Percentiles rank a stretch among this genome's conserved stretches.
Conservation (phyloP, 2,888 invertebrate species). For the Oxyteleia sp. region DNA sequence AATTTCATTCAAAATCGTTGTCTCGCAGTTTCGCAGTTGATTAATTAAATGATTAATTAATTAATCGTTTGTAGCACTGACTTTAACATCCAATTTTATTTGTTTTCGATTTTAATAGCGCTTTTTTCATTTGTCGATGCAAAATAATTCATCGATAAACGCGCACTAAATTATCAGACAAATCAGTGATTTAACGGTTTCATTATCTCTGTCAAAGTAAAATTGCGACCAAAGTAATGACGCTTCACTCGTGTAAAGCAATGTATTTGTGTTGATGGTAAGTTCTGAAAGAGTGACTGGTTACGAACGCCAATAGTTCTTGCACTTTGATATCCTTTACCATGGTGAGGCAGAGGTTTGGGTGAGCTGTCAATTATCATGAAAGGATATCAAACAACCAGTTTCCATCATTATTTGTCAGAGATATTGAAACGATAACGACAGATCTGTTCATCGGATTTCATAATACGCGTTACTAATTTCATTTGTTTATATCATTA, state of each 20-base stretch:
- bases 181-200: constrained; percentile 17
- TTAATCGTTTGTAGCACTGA: too few species aligned
- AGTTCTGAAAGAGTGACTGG: constrained; percentile 19
- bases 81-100: neutral
- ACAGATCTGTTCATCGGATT: neutral
- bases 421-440: constrained; percentile 1
- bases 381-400: constrained; percentile 25
- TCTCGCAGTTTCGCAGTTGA: too few species aligned
- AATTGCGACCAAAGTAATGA: constrained; percentile 23
- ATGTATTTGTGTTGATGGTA: constrained; percentile 3
- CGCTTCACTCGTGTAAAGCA: constrained; percentile 7
- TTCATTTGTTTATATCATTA: neutral
- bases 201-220: constrained; percentile 26
- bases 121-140: constrained; percentile 26
- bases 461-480: constrained; percentile 3
- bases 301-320: constrained; percentile 38
- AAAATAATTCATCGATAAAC: neutral
- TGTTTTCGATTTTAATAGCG: neutral
- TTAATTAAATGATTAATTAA: neutral
- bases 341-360: neutral
- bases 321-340: constrained; percentile 33
- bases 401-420: constrained; percentile 22
- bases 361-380: constrained; percentile 18
- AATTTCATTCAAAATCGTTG: too few species aligned
- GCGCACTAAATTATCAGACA: neutral